Conservation (phyloP, 1,140 invertebrate species). For the Lethrus apterus region DNA sequence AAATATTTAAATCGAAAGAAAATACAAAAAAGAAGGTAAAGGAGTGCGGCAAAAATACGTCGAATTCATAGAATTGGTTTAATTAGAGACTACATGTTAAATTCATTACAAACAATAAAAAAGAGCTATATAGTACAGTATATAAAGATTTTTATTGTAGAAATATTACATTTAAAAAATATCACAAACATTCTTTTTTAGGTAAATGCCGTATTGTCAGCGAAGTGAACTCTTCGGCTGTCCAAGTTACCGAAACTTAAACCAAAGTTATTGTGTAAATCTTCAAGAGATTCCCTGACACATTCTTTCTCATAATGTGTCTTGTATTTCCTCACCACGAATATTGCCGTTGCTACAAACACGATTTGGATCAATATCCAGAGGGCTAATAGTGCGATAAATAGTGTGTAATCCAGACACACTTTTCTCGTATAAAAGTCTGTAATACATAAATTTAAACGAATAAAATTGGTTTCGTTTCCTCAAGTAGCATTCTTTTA, state of each 20-base stretch:
- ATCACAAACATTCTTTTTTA: no score
- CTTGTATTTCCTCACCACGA: constrained; percentile 34
- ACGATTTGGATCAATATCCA: constrained; percentile 38
- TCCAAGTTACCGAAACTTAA: constrained; percentile 37
- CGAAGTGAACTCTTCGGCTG: constrained; percentile 32
- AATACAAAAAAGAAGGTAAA: no score
- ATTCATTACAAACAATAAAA: no score
- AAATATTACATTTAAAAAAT: no score
- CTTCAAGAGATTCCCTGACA: constrained; percentile 31
- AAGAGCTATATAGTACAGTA: no score
- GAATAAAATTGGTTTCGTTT: neutral
- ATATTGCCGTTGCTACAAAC: constrained; percentile 29
- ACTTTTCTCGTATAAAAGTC: constrained; percentile 36
- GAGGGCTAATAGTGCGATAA: constrained; percentile 33
- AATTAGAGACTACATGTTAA: no score
- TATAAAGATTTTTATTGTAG: constrained; percentile 1
- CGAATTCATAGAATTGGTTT: no score
- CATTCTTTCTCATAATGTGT: constrained; percentile 35
- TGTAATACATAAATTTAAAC: constrained; percentile 21
- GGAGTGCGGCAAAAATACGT: no score
- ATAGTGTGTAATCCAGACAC: constrained; percentile 36
- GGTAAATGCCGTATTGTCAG: neutral
- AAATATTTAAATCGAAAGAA: no score
- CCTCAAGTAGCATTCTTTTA: constrained; percentile 20
- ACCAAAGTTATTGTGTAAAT: constrained; percentile 39